A percentile compares a stretch with the other conserved stretches of the same genome.
Evolutionary conservation across 2,797 vertebrate genomes (phyloP).

Genomic region (Cephalopachus bancanus): DNA sequence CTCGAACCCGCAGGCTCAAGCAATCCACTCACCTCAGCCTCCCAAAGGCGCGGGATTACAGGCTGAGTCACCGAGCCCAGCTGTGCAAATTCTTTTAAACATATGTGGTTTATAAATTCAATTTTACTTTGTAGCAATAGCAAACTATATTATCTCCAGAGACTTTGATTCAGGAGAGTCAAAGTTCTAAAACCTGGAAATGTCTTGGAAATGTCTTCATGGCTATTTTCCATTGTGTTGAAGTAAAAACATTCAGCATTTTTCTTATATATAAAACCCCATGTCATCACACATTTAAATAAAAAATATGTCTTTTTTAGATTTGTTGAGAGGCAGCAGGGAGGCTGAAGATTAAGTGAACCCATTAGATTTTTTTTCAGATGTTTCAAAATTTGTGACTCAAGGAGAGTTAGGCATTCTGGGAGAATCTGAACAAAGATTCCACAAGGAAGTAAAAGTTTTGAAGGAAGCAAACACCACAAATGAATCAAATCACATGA

Average conservation of each 20-base stretch:
- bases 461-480: not conserved
- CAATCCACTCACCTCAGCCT: too few relatives aligned
- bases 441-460: not conserved
- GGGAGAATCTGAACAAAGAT: not conserved
- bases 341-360: not conserved
- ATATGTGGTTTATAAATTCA: not conserved
- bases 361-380: slow-evolving; percentile 8
- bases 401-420: not conserved
- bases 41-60: too few relatives aligned
- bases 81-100: not conserved
- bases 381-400: not conserved
- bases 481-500: not conserved
- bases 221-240: not conserved
- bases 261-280: not conserved
- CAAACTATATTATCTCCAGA: not conserved
- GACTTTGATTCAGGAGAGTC: not conserved
- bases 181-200: not conserved
- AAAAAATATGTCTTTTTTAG: not conserved
- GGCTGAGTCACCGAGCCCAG: too few relatives aligned
- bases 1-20: too few relatives aligned
- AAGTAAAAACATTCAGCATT: not conserved
- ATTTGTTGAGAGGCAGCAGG: not conserved
- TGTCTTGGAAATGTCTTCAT: not conserved
- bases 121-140: not conserved
- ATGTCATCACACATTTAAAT: slow-evolving; percentile 32